Evolutionary conservation across 2,113 vertebrate species (phyloP), one percentile per base, ranked within the genome.

Genomic region (Dasyurus viverrinus): DNA sequence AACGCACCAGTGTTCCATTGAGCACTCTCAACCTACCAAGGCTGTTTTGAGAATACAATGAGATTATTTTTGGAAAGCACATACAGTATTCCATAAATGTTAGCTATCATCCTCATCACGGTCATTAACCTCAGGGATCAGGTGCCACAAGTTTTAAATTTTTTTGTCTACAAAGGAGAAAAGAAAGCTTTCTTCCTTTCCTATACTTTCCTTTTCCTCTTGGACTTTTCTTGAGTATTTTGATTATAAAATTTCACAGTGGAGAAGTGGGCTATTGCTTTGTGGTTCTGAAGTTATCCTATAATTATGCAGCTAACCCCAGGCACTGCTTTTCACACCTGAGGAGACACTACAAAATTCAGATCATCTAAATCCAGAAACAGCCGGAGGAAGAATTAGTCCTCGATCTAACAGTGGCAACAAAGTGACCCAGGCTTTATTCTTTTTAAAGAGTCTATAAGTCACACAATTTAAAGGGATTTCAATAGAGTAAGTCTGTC

Each of bases 381-480:
- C 84, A 93, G 11, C 54, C 48, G 53, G 48, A 60, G 93, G 52
- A 76, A 68, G 36, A n/a, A 27, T 9, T 53, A 30, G 93, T 5
- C 54, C 93, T 27, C 48, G 89, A 96, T 92, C 89, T 48, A 60
- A 89, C 42, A 91, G 55, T 23, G 60, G 50, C 42, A 95, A 93
- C 57, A 92, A 95, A 92, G 54, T 48, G 1, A 55, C 26, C 94
- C 48, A 94, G 93, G 84, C 47, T 53, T 48, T 12, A 30, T 30
- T 94, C 25, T 53, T 76, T 94, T 84, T 48, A 47, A 42, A 42
- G 94, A 92, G 68, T 92, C 96, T 92, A 91, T 53, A 93, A 92
- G 3, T 42, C 36, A 23, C 60, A 30, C 22, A 52, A 95, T 91
- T 95, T 68, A 57, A 60, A 96, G 76, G 48, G 92, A 93, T 68